Conservation (phyloP, 2,113 vertebrate species). For the Pitta sordida region DNA sequence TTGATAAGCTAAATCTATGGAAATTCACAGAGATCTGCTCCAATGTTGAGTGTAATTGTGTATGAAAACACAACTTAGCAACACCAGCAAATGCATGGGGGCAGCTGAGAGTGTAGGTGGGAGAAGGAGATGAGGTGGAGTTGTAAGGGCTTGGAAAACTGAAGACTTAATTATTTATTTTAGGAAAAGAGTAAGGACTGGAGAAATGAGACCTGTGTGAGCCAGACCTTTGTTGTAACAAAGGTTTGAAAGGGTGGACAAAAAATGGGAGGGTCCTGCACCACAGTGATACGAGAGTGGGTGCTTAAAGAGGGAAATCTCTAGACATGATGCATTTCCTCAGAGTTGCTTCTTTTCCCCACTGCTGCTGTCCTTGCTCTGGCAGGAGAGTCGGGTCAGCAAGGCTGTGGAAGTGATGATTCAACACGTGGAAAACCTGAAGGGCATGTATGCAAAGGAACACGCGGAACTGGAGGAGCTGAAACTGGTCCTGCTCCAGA, state of each 20-base stretch:
- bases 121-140: neutral
- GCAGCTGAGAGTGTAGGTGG: neutral
- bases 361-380: neutral
- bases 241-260: neutral
- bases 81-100: neutral
- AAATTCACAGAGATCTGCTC: neutral
- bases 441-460: slow-evolving; percentile 91
- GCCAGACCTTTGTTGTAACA: neutral
- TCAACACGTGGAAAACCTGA: slow-evolving; percentile 95
- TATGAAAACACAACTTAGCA: neutral
- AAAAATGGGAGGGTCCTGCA: neutral
- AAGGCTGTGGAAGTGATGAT: slow-evolving; percentile 97
- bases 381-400: slow-evolving; percentile 89
- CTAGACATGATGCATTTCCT: neutral
- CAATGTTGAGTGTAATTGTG: neutral
- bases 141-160: neutral
- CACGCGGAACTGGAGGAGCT: slow-evolving; percentile 90
- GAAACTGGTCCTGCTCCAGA: slow-evolving; percentile 83
- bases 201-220: neutral
- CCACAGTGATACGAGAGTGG: accelerated
- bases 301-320: too few species aligned
- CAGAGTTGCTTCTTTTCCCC: neutral
- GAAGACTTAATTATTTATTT: neutral
- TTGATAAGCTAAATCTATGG: neutral
- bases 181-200: neutral